These are phyloP conservation scores for Ceratoteleas bidentatus DNA, from an alignment of 1,140 invertebrate species.

Conservation along the genomic window DNA sequence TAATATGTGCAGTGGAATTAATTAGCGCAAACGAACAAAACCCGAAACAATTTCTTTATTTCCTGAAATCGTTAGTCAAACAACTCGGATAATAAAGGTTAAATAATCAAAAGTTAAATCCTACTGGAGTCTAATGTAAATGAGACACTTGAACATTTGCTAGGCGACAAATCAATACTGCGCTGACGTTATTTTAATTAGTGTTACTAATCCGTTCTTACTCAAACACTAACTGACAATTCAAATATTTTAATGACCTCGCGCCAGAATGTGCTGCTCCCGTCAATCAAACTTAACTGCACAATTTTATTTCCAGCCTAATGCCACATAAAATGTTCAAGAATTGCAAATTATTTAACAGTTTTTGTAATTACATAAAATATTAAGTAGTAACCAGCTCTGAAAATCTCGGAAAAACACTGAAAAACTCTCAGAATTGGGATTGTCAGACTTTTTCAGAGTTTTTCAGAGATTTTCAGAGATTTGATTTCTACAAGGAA, in stretches of 20 bases:
- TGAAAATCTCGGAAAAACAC: too few relatives aligned
- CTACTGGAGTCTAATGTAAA: constrained; percentile 45
- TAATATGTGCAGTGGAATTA: constrained; percentile 4
- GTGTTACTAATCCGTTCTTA: constrained; percentile 60
- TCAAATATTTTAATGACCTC: constrained; percentile 54
- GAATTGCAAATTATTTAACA: too few relatives aligned
- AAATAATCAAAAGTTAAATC: constrained; percentile 53
- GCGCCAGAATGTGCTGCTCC: constrained; percentile 22
- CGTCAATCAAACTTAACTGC: constrained; percentile 48
- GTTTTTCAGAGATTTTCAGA: too few relatives aligned
- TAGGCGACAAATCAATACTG: constrained; percentile 55
- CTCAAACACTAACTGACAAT: constrained; percentile 52
- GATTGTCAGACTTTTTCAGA: too few relatives aligned
- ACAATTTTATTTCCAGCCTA: constrained; percentile 47
- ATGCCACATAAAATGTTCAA: constrained; percentile 32
- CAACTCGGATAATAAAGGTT: constrained; percentile 30
- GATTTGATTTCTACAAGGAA: too few relatives aligned
- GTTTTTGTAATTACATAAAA: too few relatives aligned
- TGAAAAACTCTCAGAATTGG: too few relatives aligned
- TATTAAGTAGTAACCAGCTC: too few relatives aligned
- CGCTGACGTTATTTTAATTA: constrained; percentile 58
- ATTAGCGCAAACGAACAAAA: constrained; percentile 5
- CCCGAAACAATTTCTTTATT: not conserved
- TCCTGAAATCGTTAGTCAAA: constrained; percentile 9
- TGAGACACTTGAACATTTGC: constrained; percentile 47